Evolutionary conservation across 2,113 vertebrate genomes (phyloP).

Genomic region (Centropus unirufus): DNA sequence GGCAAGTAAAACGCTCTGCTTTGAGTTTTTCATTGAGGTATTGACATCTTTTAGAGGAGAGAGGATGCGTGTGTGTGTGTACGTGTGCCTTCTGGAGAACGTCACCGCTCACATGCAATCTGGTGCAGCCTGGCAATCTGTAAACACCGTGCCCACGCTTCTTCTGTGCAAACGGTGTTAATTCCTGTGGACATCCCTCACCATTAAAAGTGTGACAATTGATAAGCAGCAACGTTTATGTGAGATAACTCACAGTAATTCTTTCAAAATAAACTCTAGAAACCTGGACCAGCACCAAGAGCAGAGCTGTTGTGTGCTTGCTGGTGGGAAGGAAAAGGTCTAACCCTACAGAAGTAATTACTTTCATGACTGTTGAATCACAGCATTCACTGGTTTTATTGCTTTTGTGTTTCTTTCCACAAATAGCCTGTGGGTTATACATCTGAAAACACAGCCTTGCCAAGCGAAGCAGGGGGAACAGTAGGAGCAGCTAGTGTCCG

Average conservation of each 20-base stretch:
- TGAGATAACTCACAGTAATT: background rate
- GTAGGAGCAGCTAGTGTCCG: background rate
- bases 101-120: background rate
- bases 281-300: background rate
- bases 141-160: background rate
- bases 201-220: constrained; percentile 2
- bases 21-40: background rate
- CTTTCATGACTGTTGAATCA: accelerated
- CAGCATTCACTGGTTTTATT: background rate
- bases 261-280: constrained; percentile 22
- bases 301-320: background rate
- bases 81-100: background rate
- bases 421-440: background rate
- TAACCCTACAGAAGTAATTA: background rate
- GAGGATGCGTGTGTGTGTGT: no score
- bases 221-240: background rate
- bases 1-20: background rate
- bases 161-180: constrained; percentile 14
- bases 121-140: background rate
- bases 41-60: background rate
- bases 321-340: background rate
- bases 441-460: background rate
- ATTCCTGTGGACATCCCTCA: constrained; percentile 46
- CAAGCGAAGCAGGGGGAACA: background rate
- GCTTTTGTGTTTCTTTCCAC: background rate